phyloP scores from a whole-genome alignment of 2,888 invertebrate genomes.

The Noctua comes region DNA sequence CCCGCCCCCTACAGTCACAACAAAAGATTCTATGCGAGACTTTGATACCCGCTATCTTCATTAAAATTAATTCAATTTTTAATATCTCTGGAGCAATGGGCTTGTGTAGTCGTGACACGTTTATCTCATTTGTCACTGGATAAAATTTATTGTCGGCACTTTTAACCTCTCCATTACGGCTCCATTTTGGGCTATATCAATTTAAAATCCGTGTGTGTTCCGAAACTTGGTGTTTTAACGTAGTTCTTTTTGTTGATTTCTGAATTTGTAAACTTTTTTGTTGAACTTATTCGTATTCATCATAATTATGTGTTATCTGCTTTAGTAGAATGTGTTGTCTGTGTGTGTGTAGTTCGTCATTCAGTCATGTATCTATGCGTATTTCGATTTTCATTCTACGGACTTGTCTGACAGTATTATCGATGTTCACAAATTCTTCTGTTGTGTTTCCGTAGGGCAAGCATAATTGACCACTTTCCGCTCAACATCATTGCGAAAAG shows the following conservation, averaged over 20 bases:
- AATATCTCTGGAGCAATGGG: slow-evolving; percentile 72
- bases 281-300: neutral
- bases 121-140: slow-evolving; percentile 74
- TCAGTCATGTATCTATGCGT: neutral
- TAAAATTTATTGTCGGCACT: slow-evolving; percentile 71
- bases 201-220: slow-evolving; percentile 47
- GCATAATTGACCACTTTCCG: slow-evolving; percentile 1
- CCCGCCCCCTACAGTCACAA: slow-evolving; percentile 81
- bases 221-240: slow-evolving; percentile 8
- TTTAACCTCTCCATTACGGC: slow-evolving; percentile 58
- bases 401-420: neutral
- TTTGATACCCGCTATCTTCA: slow-evolving; percentile 81
- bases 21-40: slow-evolving; percentile 82
- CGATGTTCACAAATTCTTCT: neutral
- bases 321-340: neutral
- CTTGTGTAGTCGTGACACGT: slow-evolving; percentile 73
- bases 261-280: neutral
- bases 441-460: slow-evolving; percentile 15
- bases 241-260: slow-evolving; percentile 22
- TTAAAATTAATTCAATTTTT: slow-evolving; percentile 87
- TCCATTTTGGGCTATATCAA: slow-evolving; percentile 55
- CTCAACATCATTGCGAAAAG: neutral
- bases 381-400: neutral
- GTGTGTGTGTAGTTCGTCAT: neutral
- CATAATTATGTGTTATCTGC: neutral